Conservation (phyloP, 1,140 invertebrate genomes). For the Dufourea novaeangliae region DNA sequence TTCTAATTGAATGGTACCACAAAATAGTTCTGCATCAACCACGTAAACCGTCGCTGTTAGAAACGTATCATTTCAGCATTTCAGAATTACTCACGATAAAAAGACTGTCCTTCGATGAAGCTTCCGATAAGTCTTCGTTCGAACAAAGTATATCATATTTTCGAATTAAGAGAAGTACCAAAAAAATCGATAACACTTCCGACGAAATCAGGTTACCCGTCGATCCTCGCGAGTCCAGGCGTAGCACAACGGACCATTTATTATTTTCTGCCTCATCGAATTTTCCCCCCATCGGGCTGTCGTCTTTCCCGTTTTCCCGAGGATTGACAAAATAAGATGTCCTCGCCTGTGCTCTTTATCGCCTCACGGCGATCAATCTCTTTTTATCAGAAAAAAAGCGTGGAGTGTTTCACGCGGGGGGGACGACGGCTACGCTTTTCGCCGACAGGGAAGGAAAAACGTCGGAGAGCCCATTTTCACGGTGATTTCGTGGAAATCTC, state of each 20-base stretch:
- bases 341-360: slow-evolving; percentile 2
- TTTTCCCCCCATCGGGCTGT: background rate
- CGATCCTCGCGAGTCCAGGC: background rate
- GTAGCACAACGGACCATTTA: slow-evolving; percentile 18
- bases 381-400: slow-evolving; percentile 12
- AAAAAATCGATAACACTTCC: background rate
- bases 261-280: slow-evolving; percentile 28
- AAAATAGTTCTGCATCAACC: too few species aligned
- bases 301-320: slow-evolving; percentile 11
- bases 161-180: too few species aligned
- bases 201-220: background rate
- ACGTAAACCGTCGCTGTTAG: too few species aligned
- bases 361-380: slow-evolving; percentile 32
- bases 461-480: slow-evolving; percentile 28
- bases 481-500: slow-evolving; percentile 47
- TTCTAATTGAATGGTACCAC: too few species aligned
- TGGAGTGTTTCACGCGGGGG: background rate
- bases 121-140: too few species aligned
- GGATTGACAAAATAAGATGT: slow-evolving; percentile 45
- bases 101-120: too few species aligned
- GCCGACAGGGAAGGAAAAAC: slow-evolving; percentile 22
- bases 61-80: too few species aligned
- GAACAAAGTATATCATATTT: too few species aligned
- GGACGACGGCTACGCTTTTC: background rate
- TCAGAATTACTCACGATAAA: too few species aligned